Evolutionary conservation across 2,888 invertebrate genomes (phyloP), one percentile per base, ranked within the genome.

Genomic region (Orchestes rusci): DNA sequence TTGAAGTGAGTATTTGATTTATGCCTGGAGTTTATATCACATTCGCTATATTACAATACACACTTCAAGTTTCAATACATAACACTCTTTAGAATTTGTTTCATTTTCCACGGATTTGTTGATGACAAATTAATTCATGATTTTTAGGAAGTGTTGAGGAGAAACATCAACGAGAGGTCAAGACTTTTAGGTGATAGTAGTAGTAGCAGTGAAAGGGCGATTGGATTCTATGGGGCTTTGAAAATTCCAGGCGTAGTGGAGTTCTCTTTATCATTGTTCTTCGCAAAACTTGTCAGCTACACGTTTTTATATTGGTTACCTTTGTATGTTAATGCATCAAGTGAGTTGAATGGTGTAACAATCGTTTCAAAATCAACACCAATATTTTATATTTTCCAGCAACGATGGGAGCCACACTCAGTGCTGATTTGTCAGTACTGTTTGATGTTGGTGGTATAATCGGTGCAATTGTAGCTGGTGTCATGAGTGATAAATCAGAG

Each of bases 231-330:
- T 0, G 79, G 78, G 45, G 95, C 95, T 19, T 69, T 91, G 1
- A 70, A 72, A 57, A 93, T 95, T 61, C 46, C 46, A 15, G 95
- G 95, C 19, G 96, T 97, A 2, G 55, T 92, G 2, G 94, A 95
- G 71, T 97, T 87, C 71, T 90, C 95, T 0, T 66, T 95, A 31
- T 90, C 90, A 31, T 75, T 96, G 29, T 96, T 96, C 70, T 96
- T 96, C 69, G 89, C 94, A 10, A 97, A 97, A 69, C 76, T 96
- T 28, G 95, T 96, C 60, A 91, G 91, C 66, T 96, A 97, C 64
- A 96, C 95, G 46, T 96, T 96, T 71, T 77, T 96, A 36, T 96
- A 89, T 66, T 97, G 96, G 96, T 73, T 97, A 61, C 96, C 96
- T 16, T 68, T 83, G 3, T 96, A 94, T 61, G 91, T 97, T 46